Evolutionary conservation across 1,140 invertebrate genomes (phyloP).

Genomic region (Micrasema minimum): DNA sequence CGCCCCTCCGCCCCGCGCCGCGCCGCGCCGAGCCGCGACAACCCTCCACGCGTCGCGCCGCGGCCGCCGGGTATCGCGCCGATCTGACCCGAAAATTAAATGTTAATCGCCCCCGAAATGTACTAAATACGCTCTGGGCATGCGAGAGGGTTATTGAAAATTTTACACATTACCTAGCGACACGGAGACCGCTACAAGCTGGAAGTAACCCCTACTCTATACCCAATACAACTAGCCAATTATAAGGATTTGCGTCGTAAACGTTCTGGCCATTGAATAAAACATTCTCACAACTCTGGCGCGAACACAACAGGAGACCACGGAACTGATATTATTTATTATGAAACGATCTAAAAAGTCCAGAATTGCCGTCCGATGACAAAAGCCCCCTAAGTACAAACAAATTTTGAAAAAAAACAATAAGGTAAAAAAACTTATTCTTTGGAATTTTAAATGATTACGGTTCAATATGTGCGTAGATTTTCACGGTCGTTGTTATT

Average conservation of each 20-base stretch:
- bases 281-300: background rate
- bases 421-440: no score
- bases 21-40: background rate
- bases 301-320: no score
- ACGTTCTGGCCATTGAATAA: background rate
- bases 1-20: background rate
- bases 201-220: background rate
- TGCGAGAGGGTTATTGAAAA: slow-evolving; percentile 52
- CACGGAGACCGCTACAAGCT: background rate
- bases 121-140: slow-evolving; percentile 50
- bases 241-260: background rate
- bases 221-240: background rate
- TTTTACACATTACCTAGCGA: slow-evolving; percentile 41
- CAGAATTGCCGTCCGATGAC: no score
- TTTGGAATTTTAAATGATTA: no score
- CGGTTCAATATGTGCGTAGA: no score
- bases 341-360: no score
- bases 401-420: no score
- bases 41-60: background rate
- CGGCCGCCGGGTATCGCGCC: slow-evolving; percentile 38
- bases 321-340: no score
- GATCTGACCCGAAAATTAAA: slow-evolving; percentile 54
- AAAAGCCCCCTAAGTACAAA: no score
- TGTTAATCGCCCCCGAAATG: slow-evolving; percentile 50
- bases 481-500: no score